A percentile compares a stretch with the other conserved stretches of the same genome.
Conservation (phyloP, 92 coral and sea anemone species). For the Phenganax subtilis region DNA sequence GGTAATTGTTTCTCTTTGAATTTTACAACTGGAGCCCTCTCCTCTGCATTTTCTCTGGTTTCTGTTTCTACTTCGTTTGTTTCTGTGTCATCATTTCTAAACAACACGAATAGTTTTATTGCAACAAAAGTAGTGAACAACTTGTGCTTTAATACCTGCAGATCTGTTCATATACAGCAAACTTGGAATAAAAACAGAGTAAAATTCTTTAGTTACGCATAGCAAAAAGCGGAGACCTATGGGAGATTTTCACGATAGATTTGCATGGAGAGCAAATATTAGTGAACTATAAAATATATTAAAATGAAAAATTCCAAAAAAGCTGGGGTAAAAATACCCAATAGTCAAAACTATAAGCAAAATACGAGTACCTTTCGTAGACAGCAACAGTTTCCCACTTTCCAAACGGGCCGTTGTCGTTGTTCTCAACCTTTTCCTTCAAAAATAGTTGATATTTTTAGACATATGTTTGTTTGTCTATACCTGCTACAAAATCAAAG, state of each 20-base stretch:
- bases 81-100: not conserved
- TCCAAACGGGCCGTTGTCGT: constrained; percentile 27
- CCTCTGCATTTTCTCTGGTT: constrained; percentile 4
- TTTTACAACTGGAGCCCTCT: constrained; percentile 49
- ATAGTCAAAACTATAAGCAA: not conserved
- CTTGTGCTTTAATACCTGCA: not conserved
- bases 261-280: no score
- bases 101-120: not conserved
- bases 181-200: no score
- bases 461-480: no score
- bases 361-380: not conserved
- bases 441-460: not conserved
- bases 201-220: no score
- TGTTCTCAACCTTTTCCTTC: not conserved
- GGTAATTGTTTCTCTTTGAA: constrained; percentile 81
- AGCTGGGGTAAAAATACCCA: no score
- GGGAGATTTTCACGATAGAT: no score
- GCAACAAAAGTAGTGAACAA: not conserved
- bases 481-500: no score
- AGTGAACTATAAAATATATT: no score
- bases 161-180: no score
- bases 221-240: no score
- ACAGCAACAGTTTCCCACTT: constrained; percentile 30
- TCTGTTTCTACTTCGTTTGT: constrained; percentile 27
- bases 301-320: no score